Conservation (phyloP, 2,888 invertebrate species). For the Alloplasta piceator region DNA sequence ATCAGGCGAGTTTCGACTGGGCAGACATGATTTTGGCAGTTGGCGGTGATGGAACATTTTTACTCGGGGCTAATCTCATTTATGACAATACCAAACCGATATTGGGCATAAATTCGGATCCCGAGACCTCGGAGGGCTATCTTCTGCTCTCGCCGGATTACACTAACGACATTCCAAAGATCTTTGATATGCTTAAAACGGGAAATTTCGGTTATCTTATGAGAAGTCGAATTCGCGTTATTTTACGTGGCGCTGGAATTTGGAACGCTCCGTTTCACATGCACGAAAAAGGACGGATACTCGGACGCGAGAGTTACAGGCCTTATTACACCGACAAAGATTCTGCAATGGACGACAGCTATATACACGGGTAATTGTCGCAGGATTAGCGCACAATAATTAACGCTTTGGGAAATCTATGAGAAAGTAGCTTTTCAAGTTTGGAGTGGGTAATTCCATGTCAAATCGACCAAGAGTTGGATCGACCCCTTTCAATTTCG, state of each 20-base stretch:
- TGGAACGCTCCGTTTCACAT: conserved; percentile 89
- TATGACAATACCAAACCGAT: conserved; percentile 92
- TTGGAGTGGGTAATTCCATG: too few species aligned
- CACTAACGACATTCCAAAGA: conserved; percentile 91
- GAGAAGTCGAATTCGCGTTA: conserved; percentile 94
- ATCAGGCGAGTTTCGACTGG: conserved; percentile 91
- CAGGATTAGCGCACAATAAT: conserved; percentile 16
- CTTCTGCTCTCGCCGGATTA: conserved; percentile 95
- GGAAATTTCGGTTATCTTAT: conserved; percentile 94
- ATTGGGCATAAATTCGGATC: conserved; percentile 98
- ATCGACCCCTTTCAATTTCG: too few species aligned
- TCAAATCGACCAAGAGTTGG: too few species aligned
- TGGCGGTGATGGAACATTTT: conserved; percentile 99
- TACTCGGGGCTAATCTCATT: conserved; percentile 95
- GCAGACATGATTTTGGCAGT: conserved; percentile 95
- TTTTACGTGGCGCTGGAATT: conserved; percentile 88
- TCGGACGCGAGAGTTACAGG: conserved; percentile 81
- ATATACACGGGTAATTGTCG: conserved; percentile 45
- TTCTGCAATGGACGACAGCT: conserved; percentile 49
- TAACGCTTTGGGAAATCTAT: neutral
- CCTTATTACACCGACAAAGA: conserved; percentile 59
- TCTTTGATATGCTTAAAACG: conserved; percentile 90
- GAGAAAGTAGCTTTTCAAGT: neutral
- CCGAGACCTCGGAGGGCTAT: conserved; percentile 95
- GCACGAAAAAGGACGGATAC: conserved; percentile 87